A percentile compares a stretch with the other conserved stretches of the same genome.
Evolutionary conservation across 2,888 invertebrate species (phyloP).

Genomic region (Mycogona germanica): DNA sequence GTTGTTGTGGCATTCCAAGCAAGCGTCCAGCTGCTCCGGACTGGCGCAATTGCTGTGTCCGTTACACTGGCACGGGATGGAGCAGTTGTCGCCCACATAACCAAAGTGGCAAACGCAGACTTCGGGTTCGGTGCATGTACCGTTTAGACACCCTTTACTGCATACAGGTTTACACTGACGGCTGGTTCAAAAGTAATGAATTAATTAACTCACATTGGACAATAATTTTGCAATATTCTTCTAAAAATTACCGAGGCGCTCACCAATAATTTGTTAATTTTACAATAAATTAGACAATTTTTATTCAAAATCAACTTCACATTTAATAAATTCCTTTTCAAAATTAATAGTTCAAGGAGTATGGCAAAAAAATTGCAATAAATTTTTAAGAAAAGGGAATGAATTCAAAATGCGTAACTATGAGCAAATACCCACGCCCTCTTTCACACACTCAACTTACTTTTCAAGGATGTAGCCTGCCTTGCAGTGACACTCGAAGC

Average conservation of each 20-base stretch:
- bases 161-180: slow-evolving; percentile 32
- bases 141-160: slow-evolving; percentile 33
- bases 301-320: no score
- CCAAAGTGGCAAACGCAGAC: slow-evolving; percentile 77
- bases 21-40: slow-evolving; percentile 66
- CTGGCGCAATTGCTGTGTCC: slow-evolving; percentile 86
- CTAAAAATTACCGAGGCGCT: neutral
- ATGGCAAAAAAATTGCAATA: neutral
- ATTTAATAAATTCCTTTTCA: no score
- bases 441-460: slow-evolving; percentile 38
- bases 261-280: neutral
- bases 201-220: neutral
- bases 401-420: no score
- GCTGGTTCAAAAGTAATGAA: slow-evolving; percentile 17
- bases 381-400: neutral
- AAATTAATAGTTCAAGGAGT: no score
- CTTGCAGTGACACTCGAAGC: slow-evolving; percentile 71
- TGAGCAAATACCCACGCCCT: neutral
- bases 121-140: slow-evolving; percentile 34
- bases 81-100: slow-evolving; percentile 87
- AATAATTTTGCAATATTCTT: neutral
- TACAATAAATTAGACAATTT: no score
- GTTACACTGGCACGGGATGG: slow-evolving; percentile 87
- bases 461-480: slow-evolving; percentile 40
- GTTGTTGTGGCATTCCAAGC: slow-evolving; percentile 76